Base-by-base conservation (phyloP, 2,113 vertebrate species). In the Alexandromys fortis region DNA sequence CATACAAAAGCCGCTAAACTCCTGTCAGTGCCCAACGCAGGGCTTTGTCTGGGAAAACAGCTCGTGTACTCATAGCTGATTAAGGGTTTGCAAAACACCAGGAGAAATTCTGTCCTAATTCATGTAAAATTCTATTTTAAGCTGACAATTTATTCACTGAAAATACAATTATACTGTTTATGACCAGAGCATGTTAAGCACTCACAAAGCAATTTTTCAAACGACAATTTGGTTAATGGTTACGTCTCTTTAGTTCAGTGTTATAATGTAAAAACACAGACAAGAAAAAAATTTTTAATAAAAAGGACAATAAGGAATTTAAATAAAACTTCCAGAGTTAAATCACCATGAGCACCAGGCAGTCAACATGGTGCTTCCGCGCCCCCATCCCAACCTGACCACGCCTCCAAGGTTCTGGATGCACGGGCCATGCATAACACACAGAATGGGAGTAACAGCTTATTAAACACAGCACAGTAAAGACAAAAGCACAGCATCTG, bases 81-180 rank as follows among this genome's bases (percentile, higher is more conserved):
- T 96, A 96, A 96, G 78, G 95, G 97, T 81, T 82, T 24, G 92
- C 77, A 97, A 97, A 96, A 52, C 82, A 93, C 86, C 86, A 95
- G 95, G 86, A 92, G 82, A 97, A 96, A 92, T 85, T 93, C 87
- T 96, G 94, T 95, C 82, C 94, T 97, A 97, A 97, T 96, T 96
- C 92, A 96, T 87, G 85, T 97, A 97, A 47, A 33, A 97, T 97
- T 98, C 94, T 98, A 96, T 97, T 98, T 97, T 85, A 97, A 83
- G 93, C 96, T 97, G 95, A 97, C 95, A 96, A 97, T 98, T 98
- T 97, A 97, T 96, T 96, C 96, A 94, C 30, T 79, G 86, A 89
- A 98, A 98, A 98, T 92, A 97, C 95, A 98, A 98, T 97, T 97
- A 98, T 52, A 97, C 90, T 97, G 88, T 93, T 97, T 97, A 97